Conservation (phyloP, 2,888 invertebrate species). For the Kuschelorhynchus macadamiae region DNA sequence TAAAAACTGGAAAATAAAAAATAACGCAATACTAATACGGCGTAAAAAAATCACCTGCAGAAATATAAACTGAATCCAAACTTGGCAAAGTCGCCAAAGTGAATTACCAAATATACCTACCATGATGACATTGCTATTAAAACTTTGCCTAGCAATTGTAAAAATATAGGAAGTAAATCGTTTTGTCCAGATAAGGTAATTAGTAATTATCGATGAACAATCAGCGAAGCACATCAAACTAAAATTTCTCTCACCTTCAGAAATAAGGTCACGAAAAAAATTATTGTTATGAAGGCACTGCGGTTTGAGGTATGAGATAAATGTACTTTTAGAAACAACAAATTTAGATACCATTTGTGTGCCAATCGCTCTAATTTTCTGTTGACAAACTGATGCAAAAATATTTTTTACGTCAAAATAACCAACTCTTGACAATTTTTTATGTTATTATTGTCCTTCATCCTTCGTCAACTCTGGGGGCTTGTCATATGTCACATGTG, state of each 20-base stretch:
- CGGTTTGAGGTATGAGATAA: constrained; percentile 56
- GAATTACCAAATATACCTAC: constrained; percentile 29
- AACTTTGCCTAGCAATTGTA: constrained; percentile 51
- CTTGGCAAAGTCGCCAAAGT: constrained; percentile 53
- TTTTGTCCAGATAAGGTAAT: constrained; percentile 22
- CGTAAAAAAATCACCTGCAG: neutral
- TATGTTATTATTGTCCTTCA: constrained; percentile 21
- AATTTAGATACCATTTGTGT: constrained; percentile 68
- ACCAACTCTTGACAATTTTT: constrained; percentile 28
- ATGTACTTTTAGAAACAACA: constrained; percentile 63
- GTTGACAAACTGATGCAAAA: constrained; percentile 48
- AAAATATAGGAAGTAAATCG: constrained; percentile 20
- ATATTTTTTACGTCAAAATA: constrained; percentile 36
- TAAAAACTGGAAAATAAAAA: too few relatives aligned
- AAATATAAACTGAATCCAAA: constrained; percentile 10
- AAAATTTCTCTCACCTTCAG: constrained; percentile 64
- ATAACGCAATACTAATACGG: neutral
- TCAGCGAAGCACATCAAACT: constrained; percentile 29
- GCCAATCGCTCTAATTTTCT: constrained; percentile 49
- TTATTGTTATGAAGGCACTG: constrained; percentile 64
- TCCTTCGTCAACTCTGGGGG: constrained; percentile 6
- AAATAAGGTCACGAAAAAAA: constrained; percentile 63
- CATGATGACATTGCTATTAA: constrained; percentile 57
- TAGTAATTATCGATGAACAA: constrained; percentile 8
- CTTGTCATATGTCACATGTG: constrained; percentile 8